A percentile compares a stretch with the other conserved stretches of the same genome.
Evolutionary conservation across 2,113 vertebrate genomes (phyloP).

Genomic region (Ptilonorhynchus violaceus): DNA sequence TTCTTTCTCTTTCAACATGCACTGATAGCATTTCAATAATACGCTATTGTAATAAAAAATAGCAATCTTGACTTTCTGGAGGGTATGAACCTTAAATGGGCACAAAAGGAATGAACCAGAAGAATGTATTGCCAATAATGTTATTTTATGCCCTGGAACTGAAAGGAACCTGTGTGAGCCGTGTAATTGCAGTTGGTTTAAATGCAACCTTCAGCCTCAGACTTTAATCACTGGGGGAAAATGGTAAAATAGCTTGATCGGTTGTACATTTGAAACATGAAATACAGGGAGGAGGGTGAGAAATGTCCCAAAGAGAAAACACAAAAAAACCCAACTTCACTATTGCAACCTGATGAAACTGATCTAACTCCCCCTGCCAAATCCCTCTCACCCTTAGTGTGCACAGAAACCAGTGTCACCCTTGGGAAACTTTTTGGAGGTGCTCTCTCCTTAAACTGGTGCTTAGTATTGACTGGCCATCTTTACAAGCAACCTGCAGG

Average conservation of each 20-base stretch:
- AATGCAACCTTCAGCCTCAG: background rate
- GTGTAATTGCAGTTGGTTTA: background rate
- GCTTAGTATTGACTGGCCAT: background rate
- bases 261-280: background rate
- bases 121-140: background rate
- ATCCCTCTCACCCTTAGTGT: fast-evolving
- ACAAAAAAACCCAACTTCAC: background rate
- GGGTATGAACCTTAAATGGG: background rate
- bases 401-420: background rate
- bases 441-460: background rate
- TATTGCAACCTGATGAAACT: background rate
- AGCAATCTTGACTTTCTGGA: background rate
- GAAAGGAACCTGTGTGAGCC: background rate
- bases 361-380: background rate
- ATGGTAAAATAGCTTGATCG: background rate
- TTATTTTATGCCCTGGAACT: background rate
- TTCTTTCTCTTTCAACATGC: background rate
- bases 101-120: background rate
- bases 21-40: background rate
- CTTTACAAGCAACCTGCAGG: background rate
- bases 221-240: background rate
- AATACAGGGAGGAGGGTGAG: background rate
- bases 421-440: background rate
- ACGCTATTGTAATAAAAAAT: background rate
- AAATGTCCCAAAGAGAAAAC: background rate